Conservation (phyloP, 2,797 vertebrate genomes). For the Onychomys arenicola region DNA sequence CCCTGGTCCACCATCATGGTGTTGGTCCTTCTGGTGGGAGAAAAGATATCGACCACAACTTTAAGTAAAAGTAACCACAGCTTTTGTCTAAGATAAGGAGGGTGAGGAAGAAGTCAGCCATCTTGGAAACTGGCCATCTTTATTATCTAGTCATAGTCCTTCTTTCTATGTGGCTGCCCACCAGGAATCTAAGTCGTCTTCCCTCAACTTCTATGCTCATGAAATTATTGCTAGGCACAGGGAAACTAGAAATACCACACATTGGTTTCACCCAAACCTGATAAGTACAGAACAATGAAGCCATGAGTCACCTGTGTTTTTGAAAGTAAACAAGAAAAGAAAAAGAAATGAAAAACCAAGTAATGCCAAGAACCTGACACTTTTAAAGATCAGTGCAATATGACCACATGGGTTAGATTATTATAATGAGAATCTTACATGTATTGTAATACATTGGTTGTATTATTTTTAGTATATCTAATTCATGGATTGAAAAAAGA, state of each 20-base stretch:
- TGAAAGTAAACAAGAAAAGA: not conserved
- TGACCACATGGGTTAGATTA: conserved; percentile 23
- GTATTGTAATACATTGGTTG: conserved; percentile 50
- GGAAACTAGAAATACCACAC: conserved; percentile 23
- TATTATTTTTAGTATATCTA: conserved; percentile 51
- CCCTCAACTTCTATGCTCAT: not conserved
- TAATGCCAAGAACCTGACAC: conserved; percentile 48
- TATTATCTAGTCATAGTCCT: not conserved
- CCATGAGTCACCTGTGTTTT: conserved; percentile 5
- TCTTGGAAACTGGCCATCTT: not conserved
- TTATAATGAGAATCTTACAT: conserved; percentile 40
- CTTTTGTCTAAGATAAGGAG: not conserved
- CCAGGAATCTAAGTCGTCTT: not conserved
- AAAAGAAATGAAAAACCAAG: not conserved
- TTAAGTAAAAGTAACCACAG: not conserved
- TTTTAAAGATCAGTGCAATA: conserved; percentile 26
- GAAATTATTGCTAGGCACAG: conserved; percentile 36
- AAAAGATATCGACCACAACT: not conserved
- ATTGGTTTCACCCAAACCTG: conserved; percentile 22
- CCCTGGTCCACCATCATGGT: not conserved
- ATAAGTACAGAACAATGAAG: not conserved
- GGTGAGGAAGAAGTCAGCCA: not conserved
- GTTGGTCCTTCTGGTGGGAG: not conserved
- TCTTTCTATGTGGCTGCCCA: not conserved
- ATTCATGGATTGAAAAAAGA: not conserved